Conservation (phyloP, 2,888 invertebrate species). For the Vesta saturnalis region DNA sequence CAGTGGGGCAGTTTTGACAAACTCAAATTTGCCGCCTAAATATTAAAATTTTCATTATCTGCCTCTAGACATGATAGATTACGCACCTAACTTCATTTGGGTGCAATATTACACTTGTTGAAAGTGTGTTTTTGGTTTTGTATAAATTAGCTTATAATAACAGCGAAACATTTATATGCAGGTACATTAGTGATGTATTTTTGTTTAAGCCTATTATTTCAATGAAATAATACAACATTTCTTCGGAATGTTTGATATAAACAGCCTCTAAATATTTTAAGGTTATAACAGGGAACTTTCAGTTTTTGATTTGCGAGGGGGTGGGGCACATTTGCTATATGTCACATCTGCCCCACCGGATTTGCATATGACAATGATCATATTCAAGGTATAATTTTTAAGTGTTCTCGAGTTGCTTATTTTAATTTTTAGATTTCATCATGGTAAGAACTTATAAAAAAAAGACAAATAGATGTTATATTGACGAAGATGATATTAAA, state of each 20-base stretch:
- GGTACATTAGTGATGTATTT: neutral
- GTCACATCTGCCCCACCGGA: neutral
- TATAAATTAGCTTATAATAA: neutral
- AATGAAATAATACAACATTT: neutral
- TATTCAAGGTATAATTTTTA: neutral
- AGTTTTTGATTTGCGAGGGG: neutral
- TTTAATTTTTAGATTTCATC: neutral
- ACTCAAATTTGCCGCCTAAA: neutral
- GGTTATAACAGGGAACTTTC: neutral
- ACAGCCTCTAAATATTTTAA: neutral
- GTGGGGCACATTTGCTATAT: neutral
- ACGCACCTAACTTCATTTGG: slow-evolving; percentile 15
- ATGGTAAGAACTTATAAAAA: no score
- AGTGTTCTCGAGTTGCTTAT: neutral
- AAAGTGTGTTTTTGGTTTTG: neutral
- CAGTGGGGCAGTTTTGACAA: no score
- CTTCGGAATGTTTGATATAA: neutral
- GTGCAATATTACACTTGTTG: neutral
- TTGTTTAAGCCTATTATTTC: neutral
- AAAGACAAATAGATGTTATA: neutral
- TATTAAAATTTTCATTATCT: neutral
- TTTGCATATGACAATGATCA: neutral
- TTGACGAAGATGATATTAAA: neutral
- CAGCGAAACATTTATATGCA: neutral
- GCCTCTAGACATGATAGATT: neutral